phyloP scores from a whole-genome alignment of 23 tunicate species.

The Trididemnum nubilum region DNA sequence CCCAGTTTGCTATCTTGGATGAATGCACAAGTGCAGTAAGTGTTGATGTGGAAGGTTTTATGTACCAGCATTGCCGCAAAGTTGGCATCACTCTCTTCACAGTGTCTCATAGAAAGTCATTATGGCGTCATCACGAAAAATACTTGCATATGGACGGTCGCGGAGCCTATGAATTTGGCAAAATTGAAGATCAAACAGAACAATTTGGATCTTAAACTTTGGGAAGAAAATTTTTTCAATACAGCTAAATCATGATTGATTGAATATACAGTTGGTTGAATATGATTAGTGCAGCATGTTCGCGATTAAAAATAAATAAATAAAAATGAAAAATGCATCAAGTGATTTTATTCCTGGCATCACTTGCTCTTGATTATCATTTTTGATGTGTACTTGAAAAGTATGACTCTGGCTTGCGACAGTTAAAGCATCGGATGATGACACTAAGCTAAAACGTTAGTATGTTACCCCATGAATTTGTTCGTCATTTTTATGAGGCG shows the following conservation, averaged over 20 bases:
- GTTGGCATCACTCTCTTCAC: conserved; percentile 89
- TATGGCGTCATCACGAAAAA: conserved; percentile 91
- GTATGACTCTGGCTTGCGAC: no score
- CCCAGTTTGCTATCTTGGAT: conserved; percentile 90
- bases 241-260: neutral
- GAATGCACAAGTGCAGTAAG: conserved; percentile 96
- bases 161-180: conserved; percentile 70
- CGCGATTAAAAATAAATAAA: no score
- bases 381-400: no score
- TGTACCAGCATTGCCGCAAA: conserved; percentile 82
- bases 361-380: no score
- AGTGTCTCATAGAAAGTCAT: conserved; percentile 84
- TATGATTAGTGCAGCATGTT: no score
- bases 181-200: conserved; percentile 59
- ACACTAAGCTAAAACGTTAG: no score
- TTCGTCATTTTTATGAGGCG: no score
- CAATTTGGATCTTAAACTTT: conserved; percentile 78
- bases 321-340: no score
- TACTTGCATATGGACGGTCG: conserved; percentile 91
- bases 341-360: no score
- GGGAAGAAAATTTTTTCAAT: neutral
- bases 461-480: no score
- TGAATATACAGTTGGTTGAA: no score
- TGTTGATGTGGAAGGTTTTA: conserved; percentile 92
- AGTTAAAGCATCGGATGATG: no score